These are phyloP conservation scores for Tupaia chinensis DNA, from an alignment of 2,113 vertebrate genomes.

Conservation along the genomic window DNA sequence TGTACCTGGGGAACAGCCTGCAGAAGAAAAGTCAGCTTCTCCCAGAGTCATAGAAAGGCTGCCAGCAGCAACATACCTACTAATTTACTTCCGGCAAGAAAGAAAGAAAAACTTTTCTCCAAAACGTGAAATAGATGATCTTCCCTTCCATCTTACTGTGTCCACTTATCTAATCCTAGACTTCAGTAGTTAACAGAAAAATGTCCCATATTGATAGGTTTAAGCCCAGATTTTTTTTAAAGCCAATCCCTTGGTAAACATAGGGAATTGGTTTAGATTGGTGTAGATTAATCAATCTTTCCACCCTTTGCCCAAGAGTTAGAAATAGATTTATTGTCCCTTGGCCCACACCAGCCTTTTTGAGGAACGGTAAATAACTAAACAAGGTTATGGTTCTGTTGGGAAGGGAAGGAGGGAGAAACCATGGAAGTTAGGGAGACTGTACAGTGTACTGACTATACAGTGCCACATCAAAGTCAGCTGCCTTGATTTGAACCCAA, in stretches of 20 bases:
- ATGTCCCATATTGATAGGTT: not conserved
- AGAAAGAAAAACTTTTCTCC: not conserved
- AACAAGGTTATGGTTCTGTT: not conserved
- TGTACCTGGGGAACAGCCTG: not conserved
- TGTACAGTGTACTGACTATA: not conserved
- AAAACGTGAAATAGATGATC: not conserved
- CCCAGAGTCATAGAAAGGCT: not conserved
- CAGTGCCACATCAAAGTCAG: not conserved
- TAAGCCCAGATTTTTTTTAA: conserved; percentile 25
- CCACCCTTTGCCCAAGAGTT: not conserved
- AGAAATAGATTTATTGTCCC: not conserved
- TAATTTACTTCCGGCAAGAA: not conserved
- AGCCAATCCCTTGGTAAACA: not conserved
- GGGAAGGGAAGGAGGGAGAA: not conserved
- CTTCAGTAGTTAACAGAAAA: not conserved
- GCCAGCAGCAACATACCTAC: not conserved
- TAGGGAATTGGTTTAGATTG: not conserved
- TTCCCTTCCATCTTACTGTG: not conserved
- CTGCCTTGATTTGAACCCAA: not conserved
- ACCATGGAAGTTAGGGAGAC: not conserved
- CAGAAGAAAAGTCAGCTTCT: not conserved
- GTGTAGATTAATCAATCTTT: not conserved
- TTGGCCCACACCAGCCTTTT: not conserved
- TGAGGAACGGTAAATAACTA: not conserved
- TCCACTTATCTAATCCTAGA: not conserved